A percentile compares a stretch with the other conserved stretches of the same genome.
Evolutionary conservation across 1,140 invertebrate species (phyloP).

Genomic region (Panulirus ornatus): DNA sequence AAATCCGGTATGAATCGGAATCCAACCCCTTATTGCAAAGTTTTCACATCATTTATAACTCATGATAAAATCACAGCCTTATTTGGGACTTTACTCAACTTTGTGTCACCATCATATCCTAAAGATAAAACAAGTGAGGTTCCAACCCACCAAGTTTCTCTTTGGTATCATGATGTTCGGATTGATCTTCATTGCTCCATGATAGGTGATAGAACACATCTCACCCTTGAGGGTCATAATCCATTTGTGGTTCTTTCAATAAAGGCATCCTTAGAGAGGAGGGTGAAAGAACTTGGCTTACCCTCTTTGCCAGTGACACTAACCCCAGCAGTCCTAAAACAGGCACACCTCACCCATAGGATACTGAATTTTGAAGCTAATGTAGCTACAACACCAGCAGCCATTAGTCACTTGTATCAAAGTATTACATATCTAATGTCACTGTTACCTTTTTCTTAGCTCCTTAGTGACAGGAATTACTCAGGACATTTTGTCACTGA

Average conservation of each 20-base stretch:
- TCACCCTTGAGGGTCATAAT: not conserved
- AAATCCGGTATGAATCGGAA: not conserved
- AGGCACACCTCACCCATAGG: not conserved
- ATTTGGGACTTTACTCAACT: not conserved
- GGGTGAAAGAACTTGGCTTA: not conserved
- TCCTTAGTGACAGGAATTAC: no score
- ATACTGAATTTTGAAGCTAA: slow-evolving; percentile 28
- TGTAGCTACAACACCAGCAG: not conserved
- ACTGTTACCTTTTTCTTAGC: slow-evolving; percentile 9
- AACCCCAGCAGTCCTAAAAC: not conserved
- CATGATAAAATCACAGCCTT: not conserved
- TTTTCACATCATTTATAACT: not conserved
- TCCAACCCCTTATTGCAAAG: not conserved
- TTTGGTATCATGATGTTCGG: slow-evolving; percentile 24
- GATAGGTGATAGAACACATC: not conserved
- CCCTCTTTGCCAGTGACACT: not conserved
- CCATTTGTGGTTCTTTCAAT: slow-evolving; percentile 14
- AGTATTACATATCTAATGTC: not conserved
- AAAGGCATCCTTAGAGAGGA: slow-evolving; percentile 23
- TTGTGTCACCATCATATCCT: not conserved
- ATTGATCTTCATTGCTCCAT: not conserved
- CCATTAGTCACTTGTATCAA: slow-evolving; percentile 6
- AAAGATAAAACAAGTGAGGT: not conserved
- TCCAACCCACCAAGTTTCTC: not conserved
- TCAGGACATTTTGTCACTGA: no score